A percentile compares a stretch with the other conserved stretches of the same genome.
These are phyloP conservation scores for Scaptodrosophila lebanonensis DNA, from an alignment of 1,140 invertebrate species.

Conservation along the genomic window DNA sequence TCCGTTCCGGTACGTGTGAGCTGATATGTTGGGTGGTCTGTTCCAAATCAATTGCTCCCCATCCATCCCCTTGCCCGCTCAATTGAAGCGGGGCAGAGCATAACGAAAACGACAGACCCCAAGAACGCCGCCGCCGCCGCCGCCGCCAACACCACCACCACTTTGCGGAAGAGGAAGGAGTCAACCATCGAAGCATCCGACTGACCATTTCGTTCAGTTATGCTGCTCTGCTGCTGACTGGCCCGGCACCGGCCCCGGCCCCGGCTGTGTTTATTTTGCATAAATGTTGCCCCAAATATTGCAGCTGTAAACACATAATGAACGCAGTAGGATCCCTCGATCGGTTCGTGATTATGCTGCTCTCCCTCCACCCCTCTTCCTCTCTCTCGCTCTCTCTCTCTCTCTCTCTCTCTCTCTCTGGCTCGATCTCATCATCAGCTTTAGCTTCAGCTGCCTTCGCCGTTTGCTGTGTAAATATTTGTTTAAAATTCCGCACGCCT, in stretches of 20 bases:
- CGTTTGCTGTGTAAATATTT: conserved; percentile 67
- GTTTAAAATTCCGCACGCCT: conserved; percentile 69
- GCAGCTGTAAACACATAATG: conserved; percentile 73
- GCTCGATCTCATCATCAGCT: no score
- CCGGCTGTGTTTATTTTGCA: conserved; percentile 62
- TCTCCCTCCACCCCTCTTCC: no score
- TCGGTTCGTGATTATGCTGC: conserved; percentile 37
- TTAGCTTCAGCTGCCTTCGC: conserved; percentile 37
- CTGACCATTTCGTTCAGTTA: no score
- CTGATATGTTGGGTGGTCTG: conserved; percentile 74
- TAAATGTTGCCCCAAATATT: conserved; percentile 75
- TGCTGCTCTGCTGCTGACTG: no score
- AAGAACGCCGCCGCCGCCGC: no score
- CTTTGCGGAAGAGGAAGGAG: conserved; percentile 34
- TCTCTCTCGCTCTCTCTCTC: no score
- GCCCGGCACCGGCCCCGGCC: not conserved
- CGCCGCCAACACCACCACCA: no score
- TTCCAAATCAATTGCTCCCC: conserved; percentile 70
- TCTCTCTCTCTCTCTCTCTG: no score
- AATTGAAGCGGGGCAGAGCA: conserved; percentile 23
- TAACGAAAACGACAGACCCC: conserved; percentile 22
- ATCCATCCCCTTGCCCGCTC: no score
- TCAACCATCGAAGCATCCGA: no score
- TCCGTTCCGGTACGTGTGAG: conserved; percentile 70
- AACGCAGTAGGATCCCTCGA: conserved; percentile 38